Evolutionary conservation across 1,140 invertebrate genomes (phyloP), one percentile per base, ranked within the genome.

Genomic region (Lineus longissimus): DNA sequence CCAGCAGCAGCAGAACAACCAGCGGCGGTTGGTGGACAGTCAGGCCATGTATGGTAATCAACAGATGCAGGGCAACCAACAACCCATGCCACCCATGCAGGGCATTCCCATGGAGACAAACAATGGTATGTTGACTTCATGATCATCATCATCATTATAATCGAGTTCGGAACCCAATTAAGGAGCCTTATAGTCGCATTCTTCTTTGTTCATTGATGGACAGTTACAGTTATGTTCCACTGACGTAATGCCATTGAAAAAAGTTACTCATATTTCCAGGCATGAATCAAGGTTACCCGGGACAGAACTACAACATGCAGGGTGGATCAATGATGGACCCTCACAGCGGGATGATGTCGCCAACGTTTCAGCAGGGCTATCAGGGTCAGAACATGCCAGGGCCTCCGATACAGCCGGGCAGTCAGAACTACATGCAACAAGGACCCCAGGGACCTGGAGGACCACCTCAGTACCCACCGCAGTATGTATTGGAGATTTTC

Each of bases 401-500:
- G 13, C 75, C 78, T 59, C 76, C 76, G 15, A 79, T 79, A 63
- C 70, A 67, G 22, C 68, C 62, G 7, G 66, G 64, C 47, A 66
- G 69, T 56, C 61, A 51, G 56, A 54, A 86, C 76, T 74, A 88
- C 84, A 83, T 88, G 86, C 68, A 87, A 23, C 76, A 73, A 51
- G n/a, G n/a, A n/a, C n/a, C n/a, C n/a, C n/a, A n/a, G n/a, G n/a
- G n/a, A n/a, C n/a, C n/a, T n/a, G 71, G 69, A 43, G 40, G 61
- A 7, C 40, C 72, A 19, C 68, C 66, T 0, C 63, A 69, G 55
- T 57, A 65, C 11, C 71, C 70, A 13, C 70, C 70, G 29, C 73
- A 73, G 30, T 73, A 71, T 27, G 13, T 30, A 27, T 23, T 6
- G 31, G 15, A 13, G 7, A 11, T 58, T 11, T 30, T 30, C 19